phyloP scores from a whole-genome alignment of 2,888 invertebrate species.

The Balanococcus diminutus region DNA sequence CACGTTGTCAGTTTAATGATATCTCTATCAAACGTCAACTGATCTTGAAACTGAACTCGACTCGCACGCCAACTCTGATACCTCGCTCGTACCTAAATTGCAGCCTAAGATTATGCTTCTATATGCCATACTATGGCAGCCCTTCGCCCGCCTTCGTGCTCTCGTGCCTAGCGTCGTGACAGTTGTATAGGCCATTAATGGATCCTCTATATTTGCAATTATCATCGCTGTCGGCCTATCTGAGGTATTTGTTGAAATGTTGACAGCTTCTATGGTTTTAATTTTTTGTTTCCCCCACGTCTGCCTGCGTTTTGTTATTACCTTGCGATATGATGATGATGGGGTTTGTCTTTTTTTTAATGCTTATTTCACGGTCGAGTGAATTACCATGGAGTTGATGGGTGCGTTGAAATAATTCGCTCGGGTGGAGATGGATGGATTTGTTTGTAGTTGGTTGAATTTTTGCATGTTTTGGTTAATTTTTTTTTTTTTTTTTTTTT shows the following conservation, averaged over 20 bases:
- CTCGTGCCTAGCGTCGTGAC: slow-evolving; percentile 25
- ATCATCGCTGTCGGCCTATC: slow-evolving; percentile 31
- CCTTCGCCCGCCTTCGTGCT: no score
- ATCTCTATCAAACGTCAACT: slow-evolving; percentile 32
- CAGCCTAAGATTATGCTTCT: slow-evolving; percentile 35
- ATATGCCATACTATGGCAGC: no score
- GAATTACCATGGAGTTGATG: no score
- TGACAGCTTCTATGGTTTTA: slow-evolving; percentile 37
- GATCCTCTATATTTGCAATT: slow-evolving; percentile 48
- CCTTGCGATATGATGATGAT: neutral
- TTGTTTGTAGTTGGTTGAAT: no score
- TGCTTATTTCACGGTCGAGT: neutral
- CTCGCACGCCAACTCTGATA: neutral
- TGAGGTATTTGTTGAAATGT: slow-evolving; percentile 45
- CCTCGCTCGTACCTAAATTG: slow-evolving; percentile 3
- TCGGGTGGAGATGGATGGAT: no score
- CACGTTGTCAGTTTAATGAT: slow-evolving; percentile 28
- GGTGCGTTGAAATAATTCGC: no score
- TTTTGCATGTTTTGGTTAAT: no score
- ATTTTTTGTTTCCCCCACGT: slow-evolving; percentile 10
- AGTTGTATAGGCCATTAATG: slow-evolving; percentile 49
- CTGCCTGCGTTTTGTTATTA: neutral
- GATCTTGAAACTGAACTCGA: slow-evolving; percentile 21
- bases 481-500: no score
- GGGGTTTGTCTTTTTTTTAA: neutral